A percentile compares a stretch with the other conserved stretches of the same genome.
Evolutionary conservation across 92 coral and sea anemone genomes (phyloP).

Genomic region (Diadumene lineata): DNA sequence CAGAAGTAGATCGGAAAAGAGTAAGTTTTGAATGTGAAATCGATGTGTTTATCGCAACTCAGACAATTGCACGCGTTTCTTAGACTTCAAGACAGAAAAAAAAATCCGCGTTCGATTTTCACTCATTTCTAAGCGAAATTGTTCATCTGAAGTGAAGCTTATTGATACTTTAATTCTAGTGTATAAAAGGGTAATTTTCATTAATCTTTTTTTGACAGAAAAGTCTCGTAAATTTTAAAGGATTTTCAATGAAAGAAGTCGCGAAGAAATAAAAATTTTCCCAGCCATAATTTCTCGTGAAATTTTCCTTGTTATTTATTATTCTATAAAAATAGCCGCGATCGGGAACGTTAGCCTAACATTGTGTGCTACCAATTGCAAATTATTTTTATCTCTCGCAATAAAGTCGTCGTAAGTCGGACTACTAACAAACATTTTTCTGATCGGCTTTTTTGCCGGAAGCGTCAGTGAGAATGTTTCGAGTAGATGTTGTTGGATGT

Average conservation of each 20-base stretch:
- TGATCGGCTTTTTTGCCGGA: conserved; percentile 12
- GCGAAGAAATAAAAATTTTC: neutral
- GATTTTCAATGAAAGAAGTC: conserved; percentile 1
- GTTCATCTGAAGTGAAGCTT: neutral
- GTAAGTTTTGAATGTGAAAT: conserved; percentile 20
- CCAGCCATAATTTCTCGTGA: neutral
- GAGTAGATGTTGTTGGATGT: neutral
- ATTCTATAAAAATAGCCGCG: neutral
- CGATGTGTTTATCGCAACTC: neutral
- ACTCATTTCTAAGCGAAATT: neutral
- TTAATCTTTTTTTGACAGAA: neutral
- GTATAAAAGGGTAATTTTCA: neutral
- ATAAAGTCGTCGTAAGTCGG: neutral
- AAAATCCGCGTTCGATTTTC: neutral
- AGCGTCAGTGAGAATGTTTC: conserved; percentile 2
- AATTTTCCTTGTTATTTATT: neutral
- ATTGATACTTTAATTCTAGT: neutral
- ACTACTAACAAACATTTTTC: neutral
- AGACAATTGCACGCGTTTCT: conserved; percentile 7
- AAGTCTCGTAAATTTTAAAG: neutral
- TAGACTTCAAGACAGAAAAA: neutral
- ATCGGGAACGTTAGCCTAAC: neutral
- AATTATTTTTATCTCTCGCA: conserved; percentile 4
- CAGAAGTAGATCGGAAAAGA: conserved; percentile 46
- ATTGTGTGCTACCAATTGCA: neutral